A percentile compares a stretch with the other conserved stretches of the same genome.
phyloP scores from a whole-genome alignment of 1,140 invertebrate species.

The Plodia interpunctella region DNA sequence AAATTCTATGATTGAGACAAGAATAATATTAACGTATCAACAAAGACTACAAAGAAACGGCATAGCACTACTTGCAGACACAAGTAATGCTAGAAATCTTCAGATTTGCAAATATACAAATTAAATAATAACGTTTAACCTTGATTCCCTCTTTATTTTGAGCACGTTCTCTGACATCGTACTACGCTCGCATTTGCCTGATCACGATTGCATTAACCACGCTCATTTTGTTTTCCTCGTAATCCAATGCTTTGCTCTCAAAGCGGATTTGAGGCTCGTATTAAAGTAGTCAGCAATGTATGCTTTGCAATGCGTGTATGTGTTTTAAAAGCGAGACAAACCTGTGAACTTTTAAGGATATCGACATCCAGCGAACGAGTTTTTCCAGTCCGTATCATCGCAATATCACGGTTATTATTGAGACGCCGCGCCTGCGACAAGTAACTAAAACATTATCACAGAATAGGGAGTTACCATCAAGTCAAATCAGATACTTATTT shows the following conservation, averaged over 20 bases:
- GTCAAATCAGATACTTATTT: too few species aligned
- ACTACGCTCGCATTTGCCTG: conserved; percentile 37
- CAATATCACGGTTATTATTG: conserved; percentile 76
- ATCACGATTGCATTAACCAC: conserved; percentile 18
- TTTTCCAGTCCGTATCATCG: conserved; percentile 75
- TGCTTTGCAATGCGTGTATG: background rate
- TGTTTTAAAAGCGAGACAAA: background rate
- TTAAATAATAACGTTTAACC: background rate
- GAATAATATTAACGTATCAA: too few species aligned
- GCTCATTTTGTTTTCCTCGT: conserved; percentile 6
- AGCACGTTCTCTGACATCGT: conserved; percentile 61
- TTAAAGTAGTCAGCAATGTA: conserved; percentile 30
- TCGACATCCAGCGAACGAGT: conserved; percentile 72
- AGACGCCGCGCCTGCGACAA: conserved; percentile 66
- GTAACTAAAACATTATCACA: conserved; percentile 71
- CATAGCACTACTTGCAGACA: too few species aligned
- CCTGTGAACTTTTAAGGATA: conserved; percentile 65
- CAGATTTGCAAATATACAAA: too few species aligned
- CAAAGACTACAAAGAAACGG: too few species aligned
- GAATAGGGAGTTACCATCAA: too few species aligned
- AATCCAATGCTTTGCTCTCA: conserved; percentile 20
- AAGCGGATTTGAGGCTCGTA: background rate
- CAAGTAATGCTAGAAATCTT: too few species aligned
- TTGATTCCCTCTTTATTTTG: conserved; percentile 22
- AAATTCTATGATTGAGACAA: too few species aligned